phyloP scores from a whole-genome alignment of 2,797 vertebrate species.

The Pseudochirops corinnae region DNA sequence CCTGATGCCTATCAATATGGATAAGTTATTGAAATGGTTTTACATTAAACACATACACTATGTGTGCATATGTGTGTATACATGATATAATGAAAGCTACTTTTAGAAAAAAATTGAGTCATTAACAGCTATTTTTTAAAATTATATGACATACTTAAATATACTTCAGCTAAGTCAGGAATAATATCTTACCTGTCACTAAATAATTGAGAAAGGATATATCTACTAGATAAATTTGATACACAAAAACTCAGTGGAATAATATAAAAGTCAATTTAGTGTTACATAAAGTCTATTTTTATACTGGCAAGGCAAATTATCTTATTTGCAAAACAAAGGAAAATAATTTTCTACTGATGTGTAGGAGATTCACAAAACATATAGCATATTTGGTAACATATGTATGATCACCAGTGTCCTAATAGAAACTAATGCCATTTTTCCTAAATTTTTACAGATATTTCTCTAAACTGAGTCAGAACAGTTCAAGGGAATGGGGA shows the following conservation, averaged over 20 bases:
- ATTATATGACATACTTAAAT: neutral
- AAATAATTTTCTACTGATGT: neutral
- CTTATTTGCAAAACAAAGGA: neutral
- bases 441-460: slow-evolving; percentile 13
- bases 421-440: neutral
- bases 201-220: neutral
- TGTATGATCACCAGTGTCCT: neutral
- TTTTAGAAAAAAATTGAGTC: neutral
- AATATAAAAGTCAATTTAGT: neutral
- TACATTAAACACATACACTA: neutral
- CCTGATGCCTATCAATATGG: neutral
- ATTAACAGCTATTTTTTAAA: neutral
- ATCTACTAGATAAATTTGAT: neutral
- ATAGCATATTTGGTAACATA: neutral
- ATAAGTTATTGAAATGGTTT: neutral
- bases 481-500: slow-evolving; percentile 36
- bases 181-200: neutral
- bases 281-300: neutral
- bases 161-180: neutral
- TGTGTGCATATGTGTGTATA: no score
- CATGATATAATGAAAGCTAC: neutral
- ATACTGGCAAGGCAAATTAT: neutral
- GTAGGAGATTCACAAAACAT: neutral
- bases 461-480: slow-evolving; percentile 60
- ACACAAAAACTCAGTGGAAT: neutral